Evolutionary conservation across 2,797 vertebrate species (phyloP).

Genomic region (Sebastes hopkinsi): DNA sequence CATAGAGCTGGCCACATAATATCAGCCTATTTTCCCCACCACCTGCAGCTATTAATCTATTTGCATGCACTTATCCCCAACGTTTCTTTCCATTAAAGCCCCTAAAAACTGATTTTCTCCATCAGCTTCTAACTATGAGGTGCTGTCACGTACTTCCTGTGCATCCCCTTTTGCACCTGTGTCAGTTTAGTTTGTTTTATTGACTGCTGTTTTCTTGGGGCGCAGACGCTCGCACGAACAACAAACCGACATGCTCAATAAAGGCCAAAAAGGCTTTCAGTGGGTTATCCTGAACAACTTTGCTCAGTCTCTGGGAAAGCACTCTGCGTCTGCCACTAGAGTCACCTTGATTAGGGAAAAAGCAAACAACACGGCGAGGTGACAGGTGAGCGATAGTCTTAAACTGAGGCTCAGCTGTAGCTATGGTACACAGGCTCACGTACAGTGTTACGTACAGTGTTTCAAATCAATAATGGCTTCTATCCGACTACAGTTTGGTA

Average conservation of each 20-base stretch:
- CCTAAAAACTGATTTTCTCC: background rate
- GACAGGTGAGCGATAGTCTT: constrained; percentile 30
- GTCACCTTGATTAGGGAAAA: constrained; percentile 13
- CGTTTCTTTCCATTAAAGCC: background rate
- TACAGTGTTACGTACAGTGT: background rate
- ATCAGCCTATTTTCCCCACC: background rate
- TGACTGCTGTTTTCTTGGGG: constrained; percentile 24
- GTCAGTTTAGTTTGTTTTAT: constrained; percentile 17
- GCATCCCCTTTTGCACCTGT: background rate
- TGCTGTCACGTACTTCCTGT: background rate
- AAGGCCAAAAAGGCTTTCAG: constrained; percentile 51
- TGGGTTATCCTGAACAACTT: constrained; percentile 24
- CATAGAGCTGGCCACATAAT: background rate
- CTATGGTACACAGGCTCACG: background rate
- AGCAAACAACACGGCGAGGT: constrained; percentile 17
- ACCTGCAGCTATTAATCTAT: background rate
- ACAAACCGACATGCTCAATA: constrained; percentile 4
- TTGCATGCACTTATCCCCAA: background rate
- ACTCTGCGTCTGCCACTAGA: constrained; percentile 19
- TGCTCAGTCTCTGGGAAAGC: constrained; percentile 20
- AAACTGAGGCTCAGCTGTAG: background rate
- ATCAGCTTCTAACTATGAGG: background rate
- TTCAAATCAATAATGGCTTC: too few species aligned
- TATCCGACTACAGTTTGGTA: too few species aligned
- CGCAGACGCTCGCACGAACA: constrained; percentile 7